Base-by-base conservation (phyloP, 2,888 invertebrate species). In the Sericinus montela region DNA sequence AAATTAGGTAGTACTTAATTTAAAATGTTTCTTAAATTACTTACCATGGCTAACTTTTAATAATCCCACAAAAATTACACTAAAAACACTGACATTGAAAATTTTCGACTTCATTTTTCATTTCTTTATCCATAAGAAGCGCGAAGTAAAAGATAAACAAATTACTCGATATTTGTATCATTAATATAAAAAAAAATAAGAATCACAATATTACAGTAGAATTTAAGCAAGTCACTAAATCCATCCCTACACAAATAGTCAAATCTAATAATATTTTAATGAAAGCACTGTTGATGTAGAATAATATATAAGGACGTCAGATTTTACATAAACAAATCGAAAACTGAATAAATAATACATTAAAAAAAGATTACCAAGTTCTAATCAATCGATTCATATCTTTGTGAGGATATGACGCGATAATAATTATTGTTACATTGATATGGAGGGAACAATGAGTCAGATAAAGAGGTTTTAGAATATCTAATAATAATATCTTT, bases 361-460 rank as follows among this genome's bases (percentile, higher is more conserved):
- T 28, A 48, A 19, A 46, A 15, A 49, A 46, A 52, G 50, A 58
- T 57, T 63, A 55, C 54, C 25, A 44, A 34, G 52, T 52, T 58
- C 45, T 52, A 55, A 80, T 80, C 73, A 69, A 69, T 69, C 62
- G 73, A 79, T 78, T 72, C 54, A 62, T 82, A 85, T 83, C 81
- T 70, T 63, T 63, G 69, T 65, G 55, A 68, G 74, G 75, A 83
- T 82, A 75, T 72, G 60, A 59, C 57, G 19, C 55, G 75, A 75
- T 78, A 74, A 75, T 76, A 73, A 62, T 58, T 43, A 58, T 60
- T 57, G 59, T 61, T 57, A 36, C 8, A 38, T 14, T 34, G 48
- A 49, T 40, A 35, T 16, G 8, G 19, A 11, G 19, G 3, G 29
- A 32, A 30, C 11, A 41, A 32, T 30, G 30, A 30, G n/a, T n/a